These are phyloP conservation scores for Pseudanteris insignis DNA, from an alignment of 2,888 invertebrate genomes.

Conservation along the genomic window DNA sequence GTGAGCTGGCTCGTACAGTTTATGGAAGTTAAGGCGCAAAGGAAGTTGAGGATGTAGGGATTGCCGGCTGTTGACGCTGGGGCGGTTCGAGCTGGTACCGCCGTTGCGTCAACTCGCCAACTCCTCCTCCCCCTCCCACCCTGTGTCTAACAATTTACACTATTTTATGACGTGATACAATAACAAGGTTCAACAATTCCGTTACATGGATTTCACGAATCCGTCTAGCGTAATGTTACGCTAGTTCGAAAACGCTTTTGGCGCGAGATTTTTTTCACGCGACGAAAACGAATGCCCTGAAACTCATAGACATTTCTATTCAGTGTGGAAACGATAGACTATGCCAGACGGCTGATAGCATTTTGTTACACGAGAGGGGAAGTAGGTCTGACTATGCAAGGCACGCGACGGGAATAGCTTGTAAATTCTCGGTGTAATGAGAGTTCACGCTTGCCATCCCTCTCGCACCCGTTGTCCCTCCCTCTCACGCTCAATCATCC, in stretches of 20 bases:
- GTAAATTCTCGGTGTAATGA: slow-evolving; percentile 66
- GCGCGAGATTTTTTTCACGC: slow-evolving; percentile 4
- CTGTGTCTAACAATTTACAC: too few relatives aligned
- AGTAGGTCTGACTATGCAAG: slow-evolving; percentile 65
- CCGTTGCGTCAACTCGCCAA: too few relatives aligned
- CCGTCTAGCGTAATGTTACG: too few relatives aligned
- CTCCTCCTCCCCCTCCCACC: slow-evolving; percentile 4
- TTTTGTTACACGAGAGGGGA: slow-evolving; percentile 48
- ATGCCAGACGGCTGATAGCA: slow-evolving; percentile 59
- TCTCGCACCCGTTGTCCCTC: slow-evolving; percentile 33
- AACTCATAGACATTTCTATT: slow-evolving; percentile 44
- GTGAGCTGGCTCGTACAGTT: slow-evolving; percentile 55
- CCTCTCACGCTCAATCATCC: slow-evolving; percentile 19
- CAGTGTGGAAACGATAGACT: slow-evolving; percentile 35
- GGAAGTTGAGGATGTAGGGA: slow-evolving; percentile 39
- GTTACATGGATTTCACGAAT: too few relatives aligned
- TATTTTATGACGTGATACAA: slow-evolving; percentile 19
- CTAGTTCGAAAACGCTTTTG: too few relatives aligned
- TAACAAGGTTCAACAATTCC: too few relatives aligned
- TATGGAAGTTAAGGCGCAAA: slow-evolving; percentile 45
- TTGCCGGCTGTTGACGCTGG: slow-evolving; percentile 51
- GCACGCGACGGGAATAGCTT: slow-evolving; percentile 64
- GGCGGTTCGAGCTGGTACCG: slow-evolving; percentile 56
- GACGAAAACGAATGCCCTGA: slow-evolving; percentile 7
- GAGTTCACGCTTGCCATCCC: slow-evolving; percentile 61